A percentile compares a stretch with the other conserved stretches of the same genome.
Conservation (phyloP, 2,113 vertebrate species). For the Bostrychus sinensis region DNA sequence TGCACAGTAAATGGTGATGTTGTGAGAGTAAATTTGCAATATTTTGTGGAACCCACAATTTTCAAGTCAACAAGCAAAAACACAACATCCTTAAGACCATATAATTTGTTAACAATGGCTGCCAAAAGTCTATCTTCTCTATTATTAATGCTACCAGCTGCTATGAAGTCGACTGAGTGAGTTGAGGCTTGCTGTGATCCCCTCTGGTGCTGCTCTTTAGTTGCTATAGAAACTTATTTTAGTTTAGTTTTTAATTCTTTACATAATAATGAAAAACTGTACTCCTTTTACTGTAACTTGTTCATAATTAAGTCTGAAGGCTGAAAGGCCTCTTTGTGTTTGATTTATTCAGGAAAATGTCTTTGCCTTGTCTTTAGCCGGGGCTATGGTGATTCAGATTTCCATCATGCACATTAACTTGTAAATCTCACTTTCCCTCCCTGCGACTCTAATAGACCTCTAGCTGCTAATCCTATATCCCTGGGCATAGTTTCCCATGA, state of each 20-base stretch:
- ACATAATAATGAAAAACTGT: background rate
- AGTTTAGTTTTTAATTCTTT: background rate
- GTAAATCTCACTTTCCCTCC: background rate
- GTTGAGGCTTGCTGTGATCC: background rate
- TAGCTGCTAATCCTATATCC: conserved; percentile 36
- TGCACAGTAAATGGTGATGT: too few relatives aligned
- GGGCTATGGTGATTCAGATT: conserved; percentile 8
- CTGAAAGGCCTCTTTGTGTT: background rate
- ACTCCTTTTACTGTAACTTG: background rate
- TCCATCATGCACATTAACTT: background rate
- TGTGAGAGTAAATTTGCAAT: too few relatives aligned
- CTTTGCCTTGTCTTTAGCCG: background rate
- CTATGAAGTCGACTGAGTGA: background rate
- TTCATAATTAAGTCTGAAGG: background rate
- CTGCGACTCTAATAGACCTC: background rate
- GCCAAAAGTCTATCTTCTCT: too few relatives aligned
- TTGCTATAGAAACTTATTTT: background rate
- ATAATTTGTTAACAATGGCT: too few relatives aligned
- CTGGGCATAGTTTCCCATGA: conserved; percentile 40
- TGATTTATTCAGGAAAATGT: background rate
- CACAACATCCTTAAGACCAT: too few relatives aligned
- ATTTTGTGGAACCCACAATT: too few relatives aligned
- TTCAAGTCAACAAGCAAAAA: too few relatives aligned
- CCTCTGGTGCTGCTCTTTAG: background rate
- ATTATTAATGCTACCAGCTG: too few relatives aligned